Percentiles rank a stretch among this genome's conserved stretches.
These are phyloP conservation scores for Pseudoips prasinana DNA, from an alignment of 2,888 invertebrate genomes.

Conservation along the genomic window DNA sequence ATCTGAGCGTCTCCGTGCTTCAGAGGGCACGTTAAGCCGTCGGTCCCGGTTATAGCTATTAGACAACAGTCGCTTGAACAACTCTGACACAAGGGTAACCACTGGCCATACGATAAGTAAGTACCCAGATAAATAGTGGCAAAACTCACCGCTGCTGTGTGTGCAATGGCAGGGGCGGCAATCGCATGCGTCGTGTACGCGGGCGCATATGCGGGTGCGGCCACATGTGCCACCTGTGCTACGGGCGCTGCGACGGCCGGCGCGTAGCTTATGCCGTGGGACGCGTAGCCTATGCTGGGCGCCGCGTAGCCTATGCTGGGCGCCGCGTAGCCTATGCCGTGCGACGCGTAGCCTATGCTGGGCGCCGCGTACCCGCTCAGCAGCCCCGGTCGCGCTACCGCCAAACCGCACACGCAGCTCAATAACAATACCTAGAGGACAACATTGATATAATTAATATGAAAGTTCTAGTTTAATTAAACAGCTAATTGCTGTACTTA, in stretches of 20 bases:
- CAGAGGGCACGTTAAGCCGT: too few species aligned
- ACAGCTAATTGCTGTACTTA: not conserved
- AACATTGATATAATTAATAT: too few species aligned
- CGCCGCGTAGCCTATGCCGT: constrained; percentile 14
- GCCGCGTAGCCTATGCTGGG: constrained; percentile 29
- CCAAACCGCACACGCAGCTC: constrained; percentile 65
- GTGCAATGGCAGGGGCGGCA: constrained; percentile 21
- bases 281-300: constrained; percentile 23
- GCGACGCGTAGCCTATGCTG: constrained; percentile 27
- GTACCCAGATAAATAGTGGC: too few species aligned
- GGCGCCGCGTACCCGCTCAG: constrained; percentile 24
- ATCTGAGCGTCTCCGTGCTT: too few species aligned
- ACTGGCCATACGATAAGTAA: too few species aligned
- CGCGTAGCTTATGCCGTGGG: constrained; percentile 21
- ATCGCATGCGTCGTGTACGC: constrained; percentile 5
- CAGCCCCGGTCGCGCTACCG: constrained; percentile 24
- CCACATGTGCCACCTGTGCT: constrained; percentile 17
- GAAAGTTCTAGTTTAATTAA: not conserved
- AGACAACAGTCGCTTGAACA: too few species aligned
- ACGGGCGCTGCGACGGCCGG: constrained; percentile 28
- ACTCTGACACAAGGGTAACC: too few species aligned
- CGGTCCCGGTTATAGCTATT: too few species aligned
- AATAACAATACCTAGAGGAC: constrained; percentile 57
- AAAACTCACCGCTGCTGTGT: constrained; percentile 45
- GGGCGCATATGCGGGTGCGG: constrained; percentile 30